These are phyloP conservation scores for Pandion haliaetus DNA, from an alignment of 2,113 vertebrate genomes.

Conservation along the genomic window DNA sequence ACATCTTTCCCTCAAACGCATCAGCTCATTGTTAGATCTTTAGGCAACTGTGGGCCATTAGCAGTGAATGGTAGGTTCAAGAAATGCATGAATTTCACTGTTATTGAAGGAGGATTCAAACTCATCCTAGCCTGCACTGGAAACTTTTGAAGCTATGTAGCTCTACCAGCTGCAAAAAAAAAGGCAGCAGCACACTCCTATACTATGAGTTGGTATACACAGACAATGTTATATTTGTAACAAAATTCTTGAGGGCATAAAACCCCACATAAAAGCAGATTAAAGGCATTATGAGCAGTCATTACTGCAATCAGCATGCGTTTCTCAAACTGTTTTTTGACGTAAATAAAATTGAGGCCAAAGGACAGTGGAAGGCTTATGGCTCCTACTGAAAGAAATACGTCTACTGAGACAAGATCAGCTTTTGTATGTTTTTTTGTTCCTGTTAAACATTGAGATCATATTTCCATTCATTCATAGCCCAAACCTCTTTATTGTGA, in stretches of 20 bases:
- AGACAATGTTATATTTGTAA: not conserved
- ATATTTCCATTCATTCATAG: not conserved
- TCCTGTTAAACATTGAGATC: not conserved
- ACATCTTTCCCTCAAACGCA: not conserved
- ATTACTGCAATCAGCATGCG: not conserved
- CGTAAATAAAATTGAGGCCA: not conserved
- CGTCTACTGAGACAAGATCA: not conserved
- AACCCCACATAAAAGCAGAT: not conserved
- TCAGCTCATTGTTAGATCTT: not conserved
- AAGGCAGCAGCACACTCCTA: not conserved
- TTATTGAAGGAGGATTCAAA: not conserved
- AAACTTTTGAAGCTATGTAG: not conserved
- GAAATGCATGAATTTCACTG: not conserved
- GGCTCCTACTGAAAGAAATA: not conserved
- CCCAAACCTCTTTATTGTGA: not conserved
- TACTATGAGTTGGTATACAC: not conserved
- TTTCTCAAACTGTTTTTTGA: not conserved
- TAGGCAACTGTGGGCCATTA: not conserved
- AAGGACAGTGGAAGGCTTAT: not conserved
- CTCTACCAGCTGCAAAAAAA: not conserved
- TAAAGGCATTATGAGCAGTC: not conserved
- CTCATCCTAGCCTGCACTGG: not conserved
- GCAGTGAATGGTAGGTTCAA: not conserved
- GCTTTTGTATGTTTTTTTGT: not conserved
- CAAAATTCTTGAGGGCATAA: not conserved